A percentile compares a stretch with the other conserved stretches of the same genome.
Conservation (phyloP, 2,797 vertebrate genomes). For the Danio choprae region DNA sequence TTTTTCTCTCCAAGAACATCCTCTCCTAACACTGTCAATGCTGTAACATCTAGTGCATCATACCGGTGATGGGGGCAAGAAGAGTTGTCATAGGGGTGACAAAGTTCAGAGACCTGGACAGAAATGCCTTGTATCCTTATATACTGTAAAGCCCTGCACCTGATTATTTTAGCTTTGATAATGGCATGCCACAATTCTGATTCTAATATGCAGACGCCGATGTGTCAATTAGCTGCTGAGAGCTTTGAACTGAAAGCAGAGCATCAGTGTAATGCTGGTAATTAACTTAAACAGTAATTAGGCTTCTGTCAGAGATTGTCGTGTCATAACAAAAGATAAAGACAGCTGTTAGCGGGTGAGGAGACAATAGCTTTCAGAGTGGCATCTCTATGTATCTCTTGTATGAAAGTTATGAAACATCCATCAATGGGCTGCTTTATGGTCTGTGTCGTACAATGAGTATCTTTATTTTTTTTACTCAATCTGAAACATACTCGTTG, state of each 20-base stretch:
- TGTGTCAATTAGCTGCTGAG: slow-evolving; percentile 84
- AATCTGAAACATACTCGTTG: not conserved
- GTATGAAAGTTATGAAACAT: slow-evolving; percentile 22
- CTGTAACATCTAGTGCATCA: slow-evolving; percentile 26
- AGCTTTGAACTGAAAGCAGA: slow-evolving; percentile 76
- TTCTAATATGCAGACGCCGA: slow-evolving; percentile 82
- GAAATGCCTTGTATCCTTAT: slow-evolving; percentile 49
- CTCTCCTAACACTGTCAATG: not conserved
- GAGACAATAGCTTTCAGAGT: slow-evolving; percentile 10
- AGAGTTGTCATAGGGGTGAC: slow-evolving; percentile 7
- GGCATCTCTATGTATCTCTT: slow-evolving; percentile 26
- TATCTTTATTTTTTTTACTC: slow-evolving; percentile 11
- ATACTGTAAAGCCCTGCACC: slow-evolving; percentile 71
- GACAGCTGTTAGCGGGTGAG: slow-evolving; percentile 6
- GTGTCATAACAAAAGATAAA: slow-evolving; percentile 55
- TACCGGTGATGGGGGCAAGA: not conserved
- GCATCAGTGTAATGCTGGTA: slow-evolving; percentile 80
- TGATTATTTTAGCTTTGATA: slow-evolving; percentile 77
- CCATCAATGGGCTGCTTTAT: slow-evolving; percentile 1
- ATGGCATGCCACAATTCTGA: slow-evolving; percentile 75
- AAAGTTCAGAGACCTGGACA: slow-evolving; percentile 27
- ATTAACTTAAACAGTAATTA: slow-evolving; percentile 90
- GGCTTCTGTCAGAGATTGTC: slow-evolving; percentile 67
- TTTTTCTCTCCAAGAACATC: slow-evolving; percentile 18
- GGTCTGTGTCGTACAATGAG: not conserved